Percentiles rank a stretch among this genome's conserved stretches.
Conservation (phyloP, 2,113 vertebrate genomes). For the Myotis davidii region DNA sequence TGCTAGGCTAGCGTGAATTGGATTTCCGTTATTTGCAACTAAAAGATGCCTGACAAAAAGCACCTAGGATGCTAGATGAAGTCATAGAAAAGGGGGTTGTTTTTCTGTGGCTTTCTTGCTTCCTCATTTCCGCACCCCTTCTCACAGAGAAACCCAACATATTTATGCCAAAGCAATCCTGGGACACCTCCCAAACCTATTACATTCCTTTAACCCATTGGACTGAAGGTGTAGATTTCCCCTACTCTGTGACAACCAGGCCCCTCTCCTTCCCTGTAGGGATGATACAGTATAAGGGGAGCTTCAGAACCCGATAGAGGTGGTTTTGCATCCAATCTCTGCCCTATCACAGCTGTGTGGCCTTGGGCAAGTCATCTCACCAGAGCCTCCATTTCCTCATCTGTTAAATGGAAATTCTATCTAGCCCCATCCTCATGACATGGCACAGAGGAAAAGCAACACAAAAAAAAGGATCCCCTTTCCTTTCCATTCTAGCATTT, state of each 20-base stretch:
- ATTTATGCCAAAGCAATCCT: not conserved
- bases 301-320: not conserved
- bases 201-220: not conserved
- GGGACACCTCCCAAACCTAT: not conserved
- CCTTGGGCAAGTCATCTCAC: not conserved
- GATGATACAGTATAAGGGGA: accelerated
- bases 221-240: not conserved
- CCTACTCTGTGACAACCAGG: not conserved
- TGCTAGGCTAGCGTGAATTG: not conserved
- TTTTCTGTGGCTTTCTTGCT: not conserved
- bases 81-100: not conserved
- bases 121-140: not conserved
- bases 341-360: not conserved
- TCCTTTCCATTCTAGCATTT: not conserved
- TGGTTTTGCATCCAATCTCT: not conserved
- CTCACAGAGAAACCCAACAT: not conserved
- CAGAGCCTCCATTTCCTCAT: not conserved
- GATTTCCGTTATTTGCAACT: not conserved
- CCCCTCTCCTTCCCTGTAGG: not conserved
- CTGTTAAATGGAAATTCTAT: not conserved
- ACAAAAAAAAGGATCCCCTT: not conserved
- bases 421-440: not conserved
- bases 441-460: accelerated
- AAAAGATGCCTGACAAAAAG: not conserved
- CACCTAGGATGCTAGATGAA: not conserved